Conservation (phyloP, 2,113 vertebrate species). For the Calidris pugnax region DNA sequence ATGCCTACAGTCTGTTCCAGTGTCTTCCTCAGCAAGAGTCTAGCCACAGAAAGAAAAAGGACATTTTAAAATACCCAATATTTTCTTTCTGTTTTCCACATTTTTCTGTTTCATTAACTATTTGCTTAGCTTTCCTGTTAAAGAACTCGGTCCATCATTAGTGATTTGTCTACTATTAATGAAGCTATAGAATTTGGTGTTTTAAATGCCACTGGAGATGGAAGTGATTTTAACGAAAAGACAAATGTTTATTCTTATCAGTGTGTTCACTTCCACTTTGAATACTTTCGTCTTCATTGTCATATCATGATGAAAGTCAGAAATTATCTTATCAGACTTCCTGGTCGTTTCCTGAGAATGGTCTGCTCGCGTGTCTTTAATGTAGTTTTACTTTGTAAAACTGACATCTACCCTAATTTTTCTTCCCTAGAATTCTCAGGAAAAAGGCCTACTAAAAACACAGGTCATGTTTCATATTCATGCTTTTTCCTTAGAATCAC, state of each 20-base stretch:
- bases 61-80: not conserved
- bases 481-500: not conserved
- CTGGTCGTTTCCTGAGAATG: not conserved
- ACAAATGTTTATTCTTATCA: not conserved
- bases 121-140: not conserved
- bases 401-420: not conserved
- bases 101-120: not conserved
- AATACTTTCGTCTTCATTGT: not conserved
- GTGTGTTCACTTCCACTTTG: not conserved
- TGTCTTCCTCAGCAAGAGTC: not conserved
- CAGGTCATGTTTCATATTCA: not conserved
- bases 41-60: not conserved
- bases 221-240: not conserved
- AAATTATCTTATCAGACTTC: not conserved
- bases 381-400: not conserved
- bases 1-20: not conserved
- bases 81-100: not conserved
- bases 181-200: not conserved
- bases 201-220: not conserved
- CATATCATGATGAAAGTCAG: not conserved
- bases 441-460: accelerated
- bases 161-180: not conserved
- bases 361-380: not conserved
- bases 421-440: not conserved
- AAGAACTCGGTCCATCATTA: not conserved